Evolutionary conservation across 1,140 invertebrate genomes (phyloP), one percentile per base, ranked within the genome.

Genomic region (Drosophila repletoides): DNA sequence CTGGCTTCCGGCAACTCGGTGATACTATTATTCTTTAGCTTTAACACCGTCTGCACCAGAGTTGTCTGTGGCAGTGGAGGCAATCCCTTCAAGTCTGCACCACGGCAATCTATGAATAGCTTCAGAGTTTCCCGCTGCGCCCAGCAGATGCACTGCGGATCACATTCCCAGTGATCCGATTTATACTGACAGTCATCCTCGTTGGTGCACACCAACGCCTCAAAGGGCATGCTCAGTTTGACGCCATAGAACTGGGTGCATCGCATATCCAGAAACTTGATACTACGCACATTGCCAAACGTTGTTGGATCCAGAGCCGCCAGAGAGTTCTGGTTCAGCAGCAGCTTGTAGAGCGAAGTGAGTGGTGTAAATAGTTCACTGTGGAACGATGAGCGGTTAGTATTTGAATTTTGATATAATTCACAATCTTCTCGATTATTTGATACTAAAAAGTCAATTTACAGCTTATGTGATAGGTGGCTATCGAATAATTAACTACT

Each of bases 91-190:
- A 92, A 55, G 15, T 89, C 76, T 24, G 49, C 75, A 6, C 90
- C 70, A 0, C 91, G 89, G 53, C 94, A 94, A 58, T 94, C 88
- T 0, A 94, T 74, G 5, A 92, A 63, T 6, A 92, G 77, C 2
- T 89, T 72, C 3, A 53, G 49, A 6, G 92, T 89, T 3, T 71
- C 48, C 2, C 90, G 89, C 46, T 91, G 86, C 3, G 90, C 74
- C 58, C 68, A 83, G 66, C 93, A 94, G 0, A 46, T 60, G 64
- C 93, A 94, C 0, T 63, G 31, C 0, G 76, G 17, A 2, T 93
- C 91, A 72, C 93, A 93, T 1, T 64, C 43, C 80, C 80, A 86
- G 1, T 67, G 43, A 21, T 67, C 19, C 63, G 36, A 24, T 59
- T 91, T 86, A 36, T 86, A 86, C 46, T 86, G 81, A 17, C 80